Conservation (phyloP, 2,113 vertebrate species). For the Glaucidium brasilianum region DNA sequence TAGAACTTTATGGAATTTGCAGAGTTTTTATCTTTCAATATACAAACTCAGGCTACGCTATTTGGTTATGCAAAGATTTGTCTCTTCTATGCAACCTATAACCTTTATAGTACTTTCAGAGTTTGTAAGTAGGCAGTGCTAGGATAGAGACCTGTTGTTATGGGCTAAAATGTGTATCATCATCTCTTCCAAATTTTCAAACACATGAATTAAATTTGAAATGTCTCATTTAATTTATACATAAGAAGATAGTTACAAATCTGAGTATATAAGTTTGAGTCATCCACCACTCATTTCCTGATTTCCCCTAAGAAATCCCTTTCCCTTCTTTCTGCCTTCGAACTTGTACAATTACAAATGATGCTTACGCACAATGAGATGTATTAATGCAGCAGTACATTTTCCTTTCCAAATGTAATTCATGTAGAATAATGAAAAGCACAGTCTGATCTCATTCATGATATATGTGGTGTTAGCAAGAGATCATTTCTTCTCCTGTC, state of each 20-base stretch:
- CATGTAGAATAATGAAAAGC: neutral
- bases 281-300: neutral
- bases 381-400: neutral
- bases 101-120: neutral
- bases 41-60: neutral
- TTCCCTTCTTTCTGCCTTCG: neutral
- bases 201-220: neutral
- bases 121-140: neutral
- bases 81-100: neutral
- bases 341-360: neutral
- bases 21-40: neutral
- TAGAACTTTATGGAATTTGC: neutral
- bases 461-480: constrained; percentile 6
- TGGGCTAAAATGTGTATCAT: neutral
- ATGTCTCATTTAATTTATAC: neutral
- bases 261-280: neutral
- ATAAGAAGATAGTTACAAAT: neutral
- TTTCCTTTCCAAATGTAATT: neutral
- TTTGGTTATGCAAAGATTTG: neutral
- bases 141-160: neutral
- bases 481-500: constrained; percentile 30
- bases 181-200: neutral
- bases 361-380: neutral
- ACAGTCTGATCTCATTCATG: constrained; percentile 15
- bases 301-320: constrained; percentile 17